Percentiles rank a stretch among this genome's conserved stretches.
phyloP scores from a whole-genome alignment of 2,888 invertebrate species.

The Chymomyza procnemis region DNA sequence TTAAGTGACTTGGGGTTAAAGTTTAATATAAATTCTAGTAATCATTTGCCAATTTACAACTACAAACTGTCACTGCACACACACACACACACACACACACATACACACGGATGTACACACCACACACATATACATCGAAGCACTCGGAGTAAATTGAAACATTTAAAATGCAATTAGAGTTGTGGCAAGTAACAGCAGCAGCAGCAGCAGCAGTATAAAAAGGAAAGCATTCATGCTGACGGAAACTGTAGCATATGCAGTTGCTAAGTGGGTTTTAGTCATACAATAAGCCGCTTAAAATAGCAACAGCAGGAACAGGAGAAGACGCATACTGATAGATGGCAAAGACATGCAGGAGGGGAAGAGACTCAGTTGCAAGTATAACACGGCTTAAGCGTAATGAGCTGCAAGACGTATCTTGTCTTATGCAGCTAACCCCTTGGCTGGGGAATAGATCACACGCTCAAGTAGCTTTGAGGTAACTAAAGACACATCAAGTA shows the following conservation, averaged over 20 bases:
- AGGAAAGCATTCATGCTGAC: conserved; percentile 19
- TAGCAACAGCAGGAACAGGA: conserved; percentile 8
- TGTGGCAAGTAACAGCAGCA: conserved; percentile 1
- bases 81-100: not conserved
- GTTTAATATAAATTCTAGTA: conserved; percentile 57
- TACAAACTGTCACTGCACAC: not conserved
- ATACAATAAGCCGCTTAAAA: conserved; percentile 62
- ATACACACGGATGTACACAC: conserved; percentile 11
- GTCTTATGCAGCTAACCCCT: not conserved
- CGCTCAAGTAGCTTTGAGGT: conserved; percentile 26
- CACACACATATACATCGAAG: conserved; percentile 6
- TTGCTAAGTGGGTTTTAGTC: conserved; percentile 33
- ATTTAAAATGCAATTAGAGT: conserved; percentile 67
- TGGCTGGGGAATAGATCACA: not conserved
- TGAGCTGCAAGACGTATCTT: conserved; percentile 36
- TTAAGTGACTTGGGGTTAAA: conserved; percentile 62
- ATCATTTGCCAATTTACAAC: conserved; percentile 66
- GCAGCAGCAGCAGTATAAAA: not conserved
- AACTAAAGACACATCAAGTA: conserved; percentile 63
- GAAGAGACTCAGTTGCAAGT: not conserved
- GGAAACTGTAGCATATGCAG: conserved; percentile 37
- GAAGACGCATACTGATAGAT: not conserved
- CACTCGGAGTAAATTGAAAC: conserved; percentile 29
- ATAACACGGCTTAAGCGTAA: conserved; percentile 30
- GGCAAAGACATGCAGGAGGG: too few species aligned